Evolutionary conservation across 2,888 invertebrate genomes (phyloP), one percentile per base, ranked within the genome.

Genomic region (Drosophila algonquin): DNA sequence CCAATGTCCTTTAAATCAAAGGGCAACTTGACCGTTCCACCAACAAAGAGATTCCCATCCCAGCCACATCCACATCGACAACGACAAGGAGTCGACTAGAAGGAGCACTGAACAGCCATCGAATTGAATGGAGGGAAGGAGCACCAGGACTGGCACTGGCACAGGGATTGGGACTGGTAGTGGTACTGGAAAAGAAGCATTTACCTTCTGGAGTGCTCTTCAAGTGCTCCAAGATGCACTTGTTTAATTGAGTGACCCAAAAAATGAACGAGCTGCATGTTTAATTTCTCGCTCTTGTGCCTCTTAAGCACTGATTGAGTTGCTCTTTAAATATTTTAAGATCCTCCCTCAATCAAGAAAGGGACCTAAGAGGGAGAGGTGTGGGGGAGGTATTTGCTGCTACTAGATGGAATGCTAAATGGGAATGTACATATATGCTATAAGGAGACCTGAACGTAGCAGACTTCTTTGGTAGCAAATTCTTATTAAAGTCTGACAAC

Each of bases 1-100:
- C 68, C 76, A 63, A 63, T 82, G 77, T 76, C 59, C 71, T 54
- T 70, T 86, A 82, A 88, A 88, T 83, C 86, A 88, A 72, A 82
- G 67, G 80, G 53, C 80, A 87, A 72, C 79, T 81, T 69, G 82
- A 85, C 77, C 73, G 62, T 27, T 64, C 73, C 75, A 69, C 58
- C 77, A 73, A 69, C 79, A 71, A 75, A 73, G 72, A 63, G 82
- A 75, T 40, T 70, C 74, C 53, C 57, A 21, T 1, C 69, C 60
- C 60, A 48, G 14, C 44, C 50, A 16, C 16, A 30, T 35, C 44
- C 46, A 52, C 57, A 57, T 40, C 2, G 40, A 1, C 40, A 40
- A 40, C 14, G 40, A 67, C 54, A 9, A 45, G 63, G 65, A 52
- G 56, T 55, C 55, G 68, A 21, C 50, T 12, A 35, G n/a, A 16